Percentiles rank a stretch among this genome's conserved stretches.
These are phyloP conservation scores for Pimephales promelas DNA, from an alignment of 2,113 vertebrate genomes.

Conservation along the genomic window DNA sequence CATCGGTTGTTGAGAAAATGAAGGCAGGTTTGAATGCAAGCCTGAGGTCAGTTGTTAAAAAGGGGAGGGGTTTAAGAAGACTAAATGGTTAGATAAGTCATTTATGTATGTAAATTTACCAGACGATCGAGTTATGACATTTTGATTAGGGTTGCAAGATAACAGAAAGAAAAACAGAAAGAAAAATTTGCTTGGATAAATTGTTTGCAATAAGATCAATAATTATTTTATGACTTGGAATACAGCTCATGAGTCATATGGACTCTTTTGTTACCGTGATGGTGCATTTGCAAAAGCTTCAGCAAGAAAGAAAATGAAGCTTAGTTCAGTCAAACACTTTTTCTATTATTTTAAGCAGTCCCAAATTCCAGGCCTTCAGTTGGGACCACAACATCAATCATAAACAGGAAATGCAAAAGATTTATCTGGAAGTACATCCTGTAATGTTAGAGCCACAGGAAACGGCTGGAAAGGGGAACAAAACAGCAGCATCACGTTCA, in stretches of 20 bases:
- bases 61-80: no score
- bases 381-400: constrained; percentile 34
- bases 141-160: no score
- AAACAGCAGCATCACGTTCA: constrained; percentile 21
- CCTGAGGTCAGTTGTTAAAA: no score
- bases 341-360: background rate
- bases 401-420: constrained; percentile 65
- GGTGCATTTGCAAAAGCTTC: background rate
- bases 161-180: no score
- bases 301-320: background rate
- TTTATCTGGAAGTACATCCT: constrained; percentile 62
- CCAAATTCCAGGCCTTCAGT: constrained; percentile 9
- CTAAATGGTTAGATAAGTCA: no score
- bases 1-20: no score
- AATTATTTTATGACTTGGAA: background rate
- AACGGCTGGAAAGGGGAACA: constrained; percentile 47
- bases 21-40: no score
- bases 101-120: no score
- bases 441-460: constrained; percentile 51
- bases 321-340: no score
- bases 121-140: no score
- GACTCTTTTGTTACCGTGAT: background rate
- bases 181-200: no score
- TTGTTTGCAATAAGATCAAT: no score
- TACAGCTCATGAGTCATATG: background rate